Evolutionary conservation across 2,888 invertebrate species (phyloP), one percentile per base, ranked within the genome.

Genomic region (Maniola hyperantus): DNA sequence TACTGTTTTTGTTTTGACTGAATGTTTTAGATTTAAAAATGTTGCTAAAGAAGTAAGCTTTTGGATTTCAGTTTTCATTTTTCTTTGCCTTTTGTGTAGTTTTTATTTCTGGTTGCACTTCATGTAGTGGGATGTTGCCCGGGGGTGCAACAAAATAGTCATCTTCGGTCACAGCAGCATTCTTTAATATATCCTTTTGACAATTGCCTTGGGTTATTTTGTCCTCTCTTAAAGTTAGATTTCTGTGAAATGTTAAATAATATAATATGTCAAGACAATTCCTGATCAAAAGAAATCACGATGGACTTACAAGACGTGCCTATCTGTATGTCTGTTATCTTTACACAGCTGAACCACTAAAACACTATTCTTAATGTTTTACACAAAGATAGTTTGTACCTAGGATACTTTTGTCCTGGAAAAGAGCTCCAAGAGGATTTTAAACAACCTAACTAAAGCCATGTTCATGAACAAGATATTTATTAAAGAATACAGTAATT

Each of bases 111-210:
- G 73, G 65, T 72, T 84, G 79, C 57, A 90, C 77, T 82, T 91
- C 91, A 80, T 95, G 94, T 67, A 96, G 80, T 0, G 96, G 96
- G 76, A 97, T 96, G 83, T 97, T 97, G 74, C 98, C 97, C 15
- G 96, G 96, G 8, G 98, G 98, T 39, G 97, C 96, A 13, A 98
- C 96, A 92, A 97, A 98, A 84, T 98, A 98, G 76, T 97, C 97
- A 83, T 98, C 98, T 80, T 97, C 97, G 13, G 93, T 93, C 63
- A 96, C 73, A 46, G 91, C 79, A 1, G 98, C 96, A 93, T 97
- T 97, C 70, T 88, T 93, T 65, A 98, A 83, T 69, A 98, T 93
- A 63, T 95, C 94, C 34, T 94, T 91, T 64, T 94, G 93, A 76
- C 94, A 94, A 77, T 95, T 94, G 20, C 95, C 96, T 76, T 96